A percentile compares a stretch with the other conserved stretches of the same genome.
Conservation (phyloP, 2,797 vertebrate species). For the Novumbra hubbsi region DNA sequence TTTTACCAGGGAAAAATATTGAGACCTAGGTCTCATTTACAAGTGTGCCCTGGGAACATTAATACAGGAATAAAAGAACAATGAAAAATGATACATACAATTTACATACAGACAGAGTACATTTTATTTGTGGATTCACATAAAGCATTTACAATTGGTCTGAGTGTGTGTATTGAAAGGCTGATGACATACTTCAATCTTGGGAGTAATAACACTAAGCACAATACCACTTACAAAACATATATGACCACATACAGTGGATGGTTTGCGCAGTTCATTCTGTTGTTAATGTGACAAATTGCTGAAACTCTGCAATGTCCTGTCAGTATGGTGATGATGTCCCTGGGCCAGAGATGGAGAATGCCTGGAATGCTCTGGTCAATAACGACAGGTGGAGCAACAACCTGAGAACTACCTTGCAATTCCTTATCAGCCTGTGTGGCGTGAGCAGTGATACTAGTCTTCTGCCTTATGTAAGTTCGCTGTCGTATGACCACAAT, state of each 20-base stretch:
- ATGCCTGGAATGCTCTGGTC: slow-evolving; percentile 94
- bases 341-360: slow-evolving; percentile 95
- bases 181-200: not conserved
- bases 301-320: not conserved
- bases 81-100: no score
- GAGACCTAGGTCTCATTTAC: no score
- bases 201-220: not conserved
- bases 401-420: slow-evolving; percentile 90
- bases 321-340: slow-evolving; percentile 94
- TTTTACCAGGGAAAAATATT: no score
- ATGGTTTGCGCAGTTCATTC: not conserved
- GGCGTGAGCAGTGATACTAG: slow-evolving; percentile 96
- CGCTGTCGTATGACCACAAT: not conserved
- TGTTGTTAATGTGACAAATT: not conserved
- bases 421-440: slow-evolving; percentile 95
- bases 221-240: not conserved
- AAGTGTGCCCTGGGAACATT: no score
- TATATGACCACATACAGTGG: not conserved
- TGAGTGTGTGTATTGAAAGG: not conserved
- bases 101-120: no score
- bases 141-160: not conserved
- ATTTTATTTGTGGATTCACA: no score
- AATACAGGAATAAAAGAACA: no score
- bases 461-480: slow-evolving; percentile 90
- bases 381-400: slow-evolving; percentile 96